Evolutionary conservation across 2,797 vertebrate species (phyloP), one percentile per base, ranked within the genome.

Genomic region (Lepus oiostolus): DNA sequence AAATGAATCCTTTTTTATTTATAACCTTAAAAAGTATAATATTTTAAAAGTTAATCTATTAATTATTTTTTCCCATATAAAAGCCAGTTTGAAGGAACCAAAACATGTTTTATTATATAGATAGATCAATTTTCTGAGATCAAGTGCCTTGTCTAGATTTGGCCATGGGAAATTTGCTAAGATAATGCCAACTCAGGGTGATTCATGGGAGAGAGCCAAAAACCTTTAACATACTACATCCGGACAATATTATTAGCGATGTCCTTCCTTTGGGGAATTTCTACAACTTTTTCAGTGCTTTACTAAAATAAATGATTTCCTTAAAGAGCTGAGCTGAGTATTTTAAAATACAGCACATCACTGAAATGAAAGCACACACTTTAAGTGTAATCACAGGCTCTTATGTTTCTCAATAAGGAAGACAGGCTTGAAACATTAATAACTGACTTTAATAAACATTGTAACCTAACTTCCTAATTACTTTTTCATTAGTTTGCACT

Each of bases 31-130:
- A 89, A 94, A 93, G 91, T 35, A 65, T 77, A 95, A 54, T 75
- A 94, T 88, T 94, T 91, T 38, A 72, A 91, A 67, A 93, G 90
- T 5, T 75, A 85, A 85, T 38, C 63, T 88, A 70, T 47, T 94
- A 85, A 85, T 84, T n/a, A 77, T n/a, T 93, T 90, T 89, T 81
- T 72, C n/a, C 7, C 1, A 76, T 5, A 22, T 85, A 62, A 71
- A 81, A 92, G 47, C 8, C 7, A 90, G 13, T 32, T 32, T 94
- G 52, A 62, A 94, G n/a, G 38, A 91, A 89, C 11, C 0, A 26
- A 86, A 95, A 71, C 22, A 89, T 58, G 35, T 82, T 83, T 70
- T 75, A 93, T 10, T 65, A 26, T 80, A 22, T 11, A 81, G 24
- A 35, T 62, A 88, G 74, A 79, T 79, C 32, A 82, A 90, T 7